Conservation (phyloP, 2,113 vertebrate species). For the Sialia sialis region DNA sequence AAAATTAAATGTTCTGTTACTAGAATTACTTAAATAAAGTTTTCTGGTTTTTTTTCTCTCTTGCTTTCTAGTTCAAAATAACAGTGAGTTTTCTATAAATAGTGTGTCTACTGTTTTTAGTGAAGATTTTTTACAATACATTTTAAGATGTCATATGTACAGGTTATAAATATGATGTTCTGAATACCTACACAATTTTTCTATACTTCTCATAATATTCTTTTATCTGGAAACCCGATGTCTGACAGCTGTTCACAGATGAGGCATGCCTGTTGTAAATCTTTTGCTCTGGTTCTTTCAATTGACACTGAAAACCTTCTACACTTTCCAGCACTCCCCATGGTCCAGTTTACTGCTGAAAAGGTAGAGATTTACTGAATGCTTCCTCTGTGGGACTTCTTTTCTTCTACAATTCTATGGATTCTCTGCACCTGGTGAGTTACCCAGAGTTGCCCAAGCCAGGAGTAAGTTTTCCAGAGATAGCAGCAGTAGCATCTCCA, state of each 20-base stretch:
- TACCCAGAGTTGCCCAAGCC: background rate
- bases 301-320: background rate
- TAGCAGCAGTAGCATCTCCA: background rate
- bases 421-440: background rate
- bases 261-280: background rate
- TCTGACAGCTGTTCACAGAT: background rate
- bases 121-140: background rate
- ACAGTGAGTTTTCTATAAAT: background rate
- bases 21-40: background rate
- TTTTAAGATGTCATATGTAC: background rate
- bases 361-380: background rate
- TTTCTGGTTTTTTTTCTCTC: background rate
- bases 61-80: background rate
- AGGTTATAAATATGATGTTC: background rate
- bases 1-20: background rate
- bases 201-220: background rate
- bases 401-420: background rate
- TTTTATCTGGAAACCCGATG: background rate
- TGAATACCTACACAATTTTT: background rate
- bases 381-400: background rate
- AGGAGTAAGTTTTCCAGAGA: background rate
- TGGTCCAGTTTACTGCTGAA: background rate
- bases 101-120: background rate
- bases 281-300: background rate
- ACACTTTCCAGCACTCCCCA: fast-evolving